These are phyloP conservation scores for Tenualosa ilisha DNA, from an alignment of 2,797 vertebrate genomes.

Conservation along the genomic window DNA sequence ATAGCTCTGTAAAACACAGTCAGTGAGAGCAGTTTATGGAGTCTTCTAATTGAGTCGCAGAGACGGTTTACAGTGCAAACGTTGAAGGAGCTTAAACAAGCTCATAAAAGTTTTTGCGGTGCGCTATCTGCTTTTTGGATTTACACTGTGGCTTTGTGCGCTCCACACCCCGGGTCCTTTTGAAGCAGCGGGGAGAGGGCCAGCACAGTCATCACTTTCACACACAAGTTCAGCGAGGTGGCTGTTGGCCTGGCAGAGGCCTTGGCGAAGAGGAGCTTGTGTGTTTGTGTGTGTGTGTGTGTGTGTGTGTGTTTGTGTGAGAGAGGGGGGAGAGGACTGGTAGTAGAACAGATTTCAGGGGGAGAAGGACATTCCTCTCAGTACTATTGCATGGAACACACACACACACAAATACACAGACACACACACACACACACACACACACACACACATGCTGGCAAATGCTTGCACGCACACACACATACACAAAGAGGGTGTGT, in stretches of 20 bases:
- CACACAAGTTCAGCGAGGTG: background rate
- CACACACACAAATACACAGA: background rate
- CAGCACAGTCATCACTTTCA: background rate
- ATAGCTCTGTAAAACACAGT: background rate
- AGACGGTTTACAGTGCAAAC: background rate
- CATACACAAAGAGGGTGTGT: background rate
- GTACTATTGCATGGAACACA: background rate
- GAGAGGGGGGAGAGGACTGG: too few species aligned
- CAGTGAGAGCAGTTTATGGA: background rate
- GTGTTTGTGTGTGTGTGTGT: background rate
- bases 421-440: background rate
- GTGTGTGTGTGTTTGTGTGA: background rate
- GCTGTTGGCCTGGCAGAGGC: too few species aligned
- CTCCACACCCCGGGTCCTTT: too few species aligned
- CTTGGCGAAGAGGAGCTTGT: background rate
- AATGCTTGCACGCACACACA: background rate
- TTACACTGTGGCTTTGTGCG: background rate
- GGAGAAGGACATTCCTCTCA: background rate
- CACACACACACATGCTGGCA: background rate
- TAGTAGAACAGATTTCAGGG: background rate
- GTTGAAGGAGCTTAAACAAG: slow-evolving; percentile 8
- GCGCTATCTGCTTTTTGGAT: background rate
- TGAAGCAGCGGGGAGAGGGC: too few species aligned
- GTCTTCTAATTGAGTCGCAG: slow-evolving; percentile 6
- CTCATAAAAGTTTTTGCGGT: background rate